Base-by-base conservation (phyloP, 2,797 vertebrate genomes). In the Lepilemur septentrionalis region DNA sequence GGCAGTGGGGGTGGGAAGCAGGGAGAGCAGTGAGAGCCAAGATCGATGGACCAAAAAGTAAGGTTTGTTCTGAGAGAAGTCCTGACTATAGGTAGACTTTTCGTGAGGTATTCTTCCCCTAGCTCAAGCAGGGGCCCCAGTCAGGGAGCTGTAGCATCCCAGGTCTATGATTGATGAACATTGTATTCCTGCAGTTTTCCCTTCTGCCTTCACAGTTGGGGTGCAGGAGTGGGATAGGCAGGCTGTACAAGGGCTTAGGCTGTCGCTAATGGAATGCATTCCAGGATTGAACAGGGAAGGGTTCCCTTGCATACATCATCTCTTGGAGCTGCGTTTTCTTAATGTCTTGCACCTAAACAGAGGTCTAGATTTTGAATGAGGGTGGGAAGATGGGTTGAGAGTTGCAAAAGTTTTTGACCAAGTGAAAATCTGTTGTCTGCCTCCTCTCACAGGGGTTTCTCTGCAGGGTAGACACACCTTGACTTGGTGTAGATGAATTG, bases 261-360 rank as follows among this genome's bases (percentile, higher is more conserved):
- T 98, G 97, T 98, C 98, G 97, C 97, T 96, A 98, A 96, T 96
- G 98, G 97, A 98, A 98, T 94, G 61, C 98, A 98, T 98, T 98
- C 98, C 98, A 98, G 93, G 93, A 17, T 93, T 43, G 80, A 91
- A 35, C 57, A 88, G 89, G 83, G 52, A 97, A 85, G 79, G 57
- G 67, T 97, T 97, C 97, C 97, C 95, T 98, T 94, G 95, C 96
- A 98, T 98, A 98, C 96, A 98, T 98, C 97, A 97, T 89, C 97
- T 98, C 97, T 97, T 97, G 95, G 97, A 98, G 97, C 98, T 98
- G 98, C 94, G 98, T 98, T 98, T 96, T 98, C 92, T 98, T 98
- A 98, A 97, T 98, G 97, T 98, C 98, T 98, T 97, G 87, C 17
- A 83, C 98, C 97, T 97, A 97, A 97, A 95, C 41, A 70, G 86